Conservation (phyloP, 2,797 vertebrate genomes). For the Ciconia nigra region DNA sequence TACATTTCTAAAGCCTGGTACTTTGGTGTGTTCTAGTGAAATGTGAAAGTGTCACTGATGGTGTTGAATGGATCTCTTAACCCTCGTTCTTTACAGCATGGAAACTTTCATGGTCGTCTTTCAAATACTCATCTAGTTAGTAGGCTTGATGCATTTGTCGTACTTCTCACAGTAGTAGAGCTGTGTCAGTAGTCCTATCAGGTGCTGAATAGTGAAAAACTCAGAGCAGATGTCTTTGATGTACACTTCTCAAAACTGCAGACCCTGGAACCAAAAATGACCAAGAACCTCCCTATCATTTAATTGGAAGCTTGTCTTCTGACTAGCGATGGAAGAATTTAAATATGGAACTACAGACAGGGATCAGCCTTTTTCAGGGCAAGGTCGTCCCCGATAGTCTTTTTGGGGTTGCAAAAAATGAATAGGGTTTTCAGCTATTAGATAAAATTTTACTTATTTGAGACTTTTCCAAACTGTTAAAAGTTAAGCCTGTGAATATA, state of each 20-base stretch:
- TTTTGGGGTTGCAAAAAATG: background rate
- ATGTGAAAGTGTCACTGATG: conserved; percentile 8
- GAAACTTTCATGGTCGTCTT: background rate
- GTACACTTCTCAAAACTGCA: conserved; percentile 58
- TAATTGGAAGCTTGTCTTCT: background rate
- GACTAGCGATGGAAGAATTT: background rate
- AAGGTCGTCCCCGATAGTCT: background rate
- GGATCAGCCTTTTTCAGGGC: background rate
- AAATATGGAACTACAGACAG: background rate
- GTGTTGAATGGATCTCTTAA: conserved; percentile 52
- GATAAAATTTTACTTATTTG: background rate
- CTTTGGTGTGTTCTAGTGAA: conserved; percentile 49
- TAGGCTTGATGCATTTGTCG: conserved; percentile 1
- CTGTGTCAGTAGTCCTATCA: background rate
- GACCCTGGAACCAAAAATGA: conserved; percentile 27
- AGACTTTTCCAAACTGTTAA: background rate
- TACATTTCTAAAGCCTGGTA: conserved; percentile 33
- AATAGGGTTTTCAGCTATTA: background rate
- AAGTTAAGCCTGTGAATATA: background rate
- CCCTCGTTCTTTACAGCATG: conserved; percentile 28
- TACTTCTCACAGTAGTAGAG: background rate
- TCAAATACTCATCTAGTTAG: conserved; percentile 32
- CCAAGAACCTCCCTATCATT: background rate
- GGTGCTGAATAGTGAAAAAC: conserved; percentile 33
- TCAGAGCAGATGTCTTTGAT: conserved; percentile 9